Conservation (phyloP, 2,888 invertebrate species). For the Prenolepis imparis region DNA sequence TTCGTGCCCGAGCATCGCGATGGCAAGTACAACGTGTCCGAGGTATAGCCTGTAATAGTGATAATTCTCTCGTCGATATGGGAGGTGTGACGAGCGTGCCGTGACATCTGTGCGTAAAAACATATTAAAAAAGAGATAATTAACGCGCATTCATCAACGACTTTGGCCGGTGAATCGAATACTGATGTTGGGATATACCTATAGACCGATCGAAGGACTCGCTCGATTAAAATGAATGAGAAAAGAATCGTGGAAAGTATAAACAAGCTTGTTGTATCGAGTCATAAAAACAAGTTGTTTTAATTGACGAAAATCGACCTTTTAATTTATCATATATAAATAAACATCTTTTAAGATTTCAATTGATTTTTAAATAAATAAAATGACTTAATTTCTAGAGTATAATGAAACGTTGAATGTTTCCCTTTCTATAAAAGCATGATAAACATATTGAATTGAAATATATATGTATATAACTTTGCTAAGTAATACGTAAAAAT, state of each 20-base stretch:
- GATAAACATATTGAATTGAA: slow-evolving; percentile 6
- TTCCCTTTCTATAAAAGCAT: background rate
- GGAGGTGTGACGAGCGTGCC: slow-evolving; percentile 72
- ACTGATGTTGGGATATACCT: slow-evolving; percentile 33
- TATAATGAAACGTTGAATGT: background rate
- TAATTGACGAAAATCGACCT: background rate
- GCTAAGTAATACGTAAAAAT: background rate
- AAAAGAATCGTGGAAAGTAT: slow-evolving; percentile 25
- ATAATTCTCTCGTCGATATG: slow-evolving; percentile 73
- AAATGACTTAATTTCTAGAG: background rate
- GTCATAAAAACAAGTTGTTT: background rate
- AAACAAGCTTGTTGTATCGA: background rate
- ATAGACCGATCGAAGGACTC: slow-evolving; percentile 25
- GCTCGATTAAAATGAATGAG: slow-evolving; percentile 48
- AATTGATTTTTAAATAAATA: background rate
- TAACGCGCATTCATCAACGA: slow-evolving; percentile 78
- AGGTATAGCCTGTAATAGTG: slow-evolving; percentile 62
- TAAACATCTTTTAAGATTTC: background rate
- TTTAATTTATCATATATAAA: background rate
- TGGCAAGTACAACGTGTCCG: slow-evolving; percentile 60
- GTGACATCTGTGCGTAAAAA: slow-evolving; percentile 73
- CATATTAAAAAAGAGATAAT: slow-evolving; percentile 74
- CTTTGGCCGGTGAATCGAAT: slow-evolving; percentile 42
- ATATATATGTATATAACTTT: background rate
- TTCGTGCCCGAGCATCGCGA: slow-evolving; percentile 64